Evolutionary conservation across 2,888 invertebrate species (phyloP), one percentile per base, ranked within the genome.

Genomic region (Kuschelorhynchus macadamiae): DNA sequence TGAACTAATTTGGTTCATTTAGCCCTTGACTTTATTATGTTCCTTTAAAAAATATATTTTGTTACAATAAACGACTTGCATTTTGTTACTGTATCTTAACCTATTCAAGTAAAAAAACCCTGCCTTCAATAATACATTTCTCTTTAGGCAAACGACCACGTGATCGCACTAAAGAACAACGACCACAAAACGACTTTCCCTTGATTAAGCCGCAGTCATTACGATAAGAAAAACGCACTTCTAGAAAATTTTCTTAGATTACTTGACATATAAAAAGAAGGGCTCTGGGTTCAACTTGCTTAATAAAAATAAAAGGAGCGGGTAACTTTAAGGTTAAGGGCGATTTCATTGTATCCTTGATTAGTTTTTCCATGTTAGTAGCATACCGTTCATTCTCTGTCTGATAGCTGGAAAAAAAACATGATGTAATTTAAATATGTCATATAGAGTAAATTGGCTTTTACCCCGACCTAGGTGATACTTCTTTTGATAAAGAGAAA

Each of bases 141-240:
- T 46, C 44, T 20, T 46, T 32, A 46, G 57, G 18, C 33, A 33
- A 25, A 17, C 16, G 20, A 14, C 12, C 50, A 49, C 60, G 41
- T 41, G 50, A 50, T 12, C 21, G 33, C 46, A 30, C 30, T 65
- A 65, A 65, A 65, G 53, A 52, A 65, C 21, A 67, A 61, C 55
- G 67, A 56, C 56, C 36, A 50, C 50, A 62, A 62, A 67, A 67
- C 62, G 62, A 50, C 67, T 49, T 62, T 57, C 39, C 41, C 62
- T 67, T 67, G 62, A 67, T 67, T 67, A 67, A 67, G 62, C 56
- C 57, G 39, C 41, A 21, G 16, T 52, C 44, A 56, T 67, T 55
- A 62, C 41, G 42, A 50, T 56, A 50, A 44, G 49, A 50, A 49
- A 67, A 61, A 67, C 56, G 50, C 52, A 67, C 61, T 67, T 61